phyloP scores from a whole-genome alignment of 30 jellyfish, hydroid and myxozoan genomes.

The Mastigias papua region DNA sequence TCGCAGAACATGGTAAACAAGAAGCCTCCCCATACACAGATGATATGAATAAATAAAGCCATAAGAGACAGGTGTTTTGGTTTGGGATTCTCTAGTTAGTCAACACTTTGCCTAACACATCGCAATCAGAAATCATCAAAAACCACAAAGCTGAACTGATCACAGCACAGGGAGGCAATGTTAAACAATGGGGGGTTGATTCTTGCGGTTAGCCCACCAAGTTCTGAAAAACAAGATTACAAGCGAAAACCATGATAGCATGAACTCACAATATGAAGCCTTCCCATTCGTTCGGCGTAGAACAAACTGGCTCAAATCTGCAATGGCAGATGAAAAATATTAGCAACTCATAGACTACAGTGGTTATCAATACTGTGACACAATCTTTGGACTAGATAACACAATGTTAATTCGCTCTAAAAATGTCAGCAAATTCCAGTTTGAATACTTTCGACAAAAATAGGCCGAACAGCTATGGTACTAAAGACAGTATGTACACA shows the following conservation, averaged over 20 bases:
- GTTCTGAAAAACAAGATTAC: not conserved
- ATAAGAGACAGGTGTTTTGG: not conserved
- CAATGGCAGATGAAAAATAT: not conserved
- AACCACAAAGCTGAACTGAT: not conserved
- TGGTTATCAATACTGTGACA: no score
- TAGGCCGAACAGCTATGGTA: no score
- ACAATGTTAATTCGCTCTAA: no score
- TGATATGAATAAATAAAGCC: not conserved
- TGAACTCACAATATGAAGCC: constrained; percentile 63
- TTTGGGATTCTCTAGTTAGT: not conserved
- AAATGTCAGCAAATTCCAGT: no score
- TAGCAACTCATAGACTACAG: no score
- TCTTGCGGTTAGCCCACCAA: not conserved
- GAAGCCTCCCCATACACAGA: not conserved
- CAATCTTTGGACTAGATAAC: no score
- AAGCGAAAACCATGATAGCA: not conserved
- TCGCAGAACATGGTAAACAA: not conserved
- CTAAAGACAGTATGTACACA: no score
- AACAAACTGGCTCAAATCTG: constrained; percentile 71
- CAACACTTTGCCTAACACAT: not conserved
- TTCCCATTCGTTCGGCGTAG: constrained; percentile 75
- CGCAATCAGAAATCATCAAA: not conserved
- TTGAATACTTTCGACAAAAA: no score
- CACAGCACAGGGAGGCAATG: not conserved
- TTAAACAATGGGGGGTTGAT: not conserved